These are phyloP conservation scores for Phymastichus coffea DNA, from an alignment of 1,140 invertebrate species.

Conservation along the genomic window DNA sequence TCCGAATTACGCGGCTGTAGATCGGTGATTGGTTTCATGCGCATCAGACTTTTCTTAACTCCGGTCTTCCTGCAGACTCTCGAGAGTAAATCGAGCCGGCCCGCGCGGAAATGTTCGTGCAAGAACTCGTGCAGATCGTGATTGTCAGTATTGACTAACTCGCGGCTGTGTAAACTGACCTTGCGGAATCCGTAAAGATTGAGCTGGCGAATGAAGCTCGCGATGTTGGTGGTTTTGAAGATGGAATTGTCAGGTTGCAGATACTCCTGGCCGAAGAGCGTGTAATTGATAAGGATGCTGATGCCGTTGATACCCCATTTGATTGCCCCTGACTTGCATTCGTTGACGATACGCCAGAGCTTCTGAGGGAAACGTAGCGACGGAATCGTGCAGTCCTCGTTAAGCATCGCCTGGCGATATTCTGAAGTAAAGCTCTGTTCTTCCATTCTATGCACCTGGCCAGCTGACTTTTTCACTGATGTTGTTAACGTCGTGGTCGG, in stretches of 20 bases:
- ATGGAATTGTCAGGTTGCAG: conserved; percentile 57
- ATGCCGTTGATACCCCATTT: conserved; percentile 58
- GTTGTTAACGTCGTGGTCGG: too few relatives aligned
- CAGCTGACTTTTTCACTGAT: too few relatives aligned
- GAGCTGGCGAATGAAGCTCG: conserved; percentile 63
- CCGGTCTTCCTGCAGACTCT: conserved; percentile 60
- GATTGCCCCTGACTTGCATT: conserved; percentile 57
- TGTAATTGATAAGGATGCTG: conserved; percentile 61
- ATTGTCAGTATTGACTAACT: conserved; percentile 34
- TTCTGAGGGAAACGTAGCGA: conserved; percentile 65
- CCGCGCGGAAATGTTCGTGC: conserved; percentile 60
- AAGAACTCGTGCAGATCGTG: conserved; percentile 56
- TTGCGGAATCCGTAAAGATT: conserved; percentile 66
- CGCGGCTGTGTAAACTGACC: conserved; percentile 61
- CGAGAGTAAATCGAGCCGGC: conserved; percentile 56
- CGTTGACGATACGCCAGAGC: conserved; percentile 62
- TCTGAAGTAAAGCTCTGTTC: too few relatives aligned
- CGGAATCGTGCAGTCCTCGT: conserved; percentile 4
- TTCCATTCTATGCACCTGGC: too few relatives aligned
- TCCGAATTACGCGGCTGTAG: too few relatives aligned
- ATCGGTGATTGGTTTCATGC: too few relatives aligned
- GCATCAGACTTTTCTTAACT: too few relatives aligned
- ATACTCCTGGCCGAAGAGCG: conserved; percentile 58
- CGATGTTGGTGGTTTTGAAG: conserved; percentile 64
- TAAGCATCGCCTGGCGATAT: too few relatives aligned